Conservation (phyloP, 2,888 invertebrate species). For the Dryobotodes eremita region DNA sequence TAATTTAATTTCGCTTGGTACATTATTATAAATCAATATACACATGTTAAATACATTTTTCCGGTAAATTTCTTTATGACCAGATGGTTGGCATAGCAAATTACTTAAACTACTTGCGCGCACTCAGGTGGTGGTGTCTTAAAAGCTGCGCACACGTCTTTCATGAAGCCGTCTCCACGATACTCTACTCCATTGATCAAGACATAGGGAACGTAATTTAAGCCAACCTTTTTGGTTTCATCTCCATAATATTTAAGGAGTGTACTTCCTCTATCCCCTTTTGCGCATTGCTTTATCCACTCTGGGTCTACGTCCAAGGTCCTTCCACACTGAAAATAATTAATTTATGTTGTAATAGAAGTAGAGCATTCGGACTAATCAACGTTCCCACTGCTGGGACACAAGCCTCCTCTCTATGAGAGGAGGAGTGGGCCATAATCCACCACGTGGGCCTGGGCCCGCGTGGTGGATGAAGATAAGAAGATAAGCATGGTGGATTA, state of each 20-base stretch:
- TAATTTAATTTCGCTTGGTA: no score
- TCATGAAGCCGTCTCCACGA: slow-evolving; percentile 66
- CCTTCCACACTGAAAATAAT: slow-evolving; percentile 76
- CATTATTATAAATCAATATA: no score
- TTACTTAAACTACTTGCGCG: slow-evolving; percentile 1
- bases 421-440: no score
- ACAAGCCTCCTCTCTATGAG: neutral
- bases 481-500: no score
- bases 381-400: neutral
- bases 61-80: no score
- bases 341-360: neutral
- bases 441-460: no score
- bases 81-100: no score
- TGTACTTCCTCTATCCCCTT: slow-evolving; percentile 66
- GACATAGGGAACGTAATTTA: slow-evolving; percentile 71
- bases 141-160: slow-evolving; percentile 75
- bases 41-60: no score
- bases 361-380: neutral
- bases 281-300: slow-evolving; percentile 77
- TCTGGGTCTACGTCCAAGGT: slow-evolving; percentile 66
- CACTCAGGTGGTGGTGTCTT: slow-evolving; percentile 73
- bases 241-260: slow-evolving; percentile 74
- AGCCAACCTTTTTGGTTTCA: slow-evolving; percentile 69
- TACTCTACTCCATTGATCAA: slow-evolving; percentile 73
- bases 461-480: no score